Conservation (phyloP, 2,888 invertebrate genomes). For the Leuctra nigra region DNA sequence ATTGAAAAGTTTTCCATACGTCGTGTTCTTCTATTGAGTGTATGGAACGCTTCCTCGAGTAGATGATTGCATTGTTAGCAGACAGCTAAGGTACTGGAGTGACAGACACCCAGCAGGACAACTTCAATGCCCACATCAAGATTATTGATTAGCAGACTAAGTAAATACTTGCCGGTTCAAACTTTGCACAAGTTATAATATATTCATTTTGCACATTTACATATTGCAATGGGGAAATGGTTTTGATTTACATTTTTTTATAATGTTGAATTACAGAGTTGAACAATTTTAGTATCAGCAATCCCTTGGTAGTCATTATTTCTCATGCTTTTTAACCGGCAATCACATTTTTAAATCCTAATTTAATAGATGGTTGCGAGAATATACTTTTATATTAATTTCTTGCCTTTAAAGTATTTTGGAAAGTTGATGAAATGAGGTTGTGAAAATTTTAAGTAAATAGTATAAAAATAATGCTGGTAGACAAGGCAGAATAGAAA, state of each 20-base stretch:
- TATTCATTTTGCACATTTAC: constrained; percentile 6
- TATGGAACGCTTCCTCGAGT: too few relatives aligned
- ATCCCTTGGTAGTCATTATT: constrained; percentile 1
- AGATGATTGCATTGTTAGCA: too few relatives aligned
- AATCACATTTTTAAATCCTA: too few relatives aligned
- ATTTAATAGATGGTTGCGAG: background rate
- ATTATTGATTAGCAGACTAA: too few relatives aligned
- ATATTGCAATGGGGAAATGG: constrained; percentile 4
- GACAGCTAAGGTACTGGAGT: too few relatives aligned
- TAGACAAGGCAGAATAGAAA: background rate
- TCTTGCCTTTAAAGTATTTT: background rate
- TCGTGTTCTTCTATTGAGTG: too few relatives aligned
- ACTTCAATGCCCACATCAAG: too few relatives aligned
- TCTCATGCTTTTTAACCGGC: background rate
- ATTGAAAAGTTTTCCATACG: too few relatives aligned
- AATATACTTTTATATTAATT: background rate
- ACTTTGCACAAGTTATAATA: too few relatives aligned
- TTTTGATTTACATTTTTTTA: constrained; percentile 9
- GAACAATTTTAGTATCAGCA: background rate
- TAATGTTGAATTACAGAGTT: constrained; percentile 1
- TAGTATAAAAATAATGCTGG: background rate
- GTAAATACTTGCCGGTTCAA: too few relatives aligned
- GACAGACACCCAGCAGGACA: too few relatives aligned
- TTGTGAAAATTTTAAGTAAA: background rate
- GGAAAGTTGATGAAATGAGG: constrained; percentile 10